Percentiles rank a stretch among this genome's conserved stretches.
phyloP scores from a whole-genome alignment of 2,888 invertebrate species.

The Netelia inedita region DNA sequence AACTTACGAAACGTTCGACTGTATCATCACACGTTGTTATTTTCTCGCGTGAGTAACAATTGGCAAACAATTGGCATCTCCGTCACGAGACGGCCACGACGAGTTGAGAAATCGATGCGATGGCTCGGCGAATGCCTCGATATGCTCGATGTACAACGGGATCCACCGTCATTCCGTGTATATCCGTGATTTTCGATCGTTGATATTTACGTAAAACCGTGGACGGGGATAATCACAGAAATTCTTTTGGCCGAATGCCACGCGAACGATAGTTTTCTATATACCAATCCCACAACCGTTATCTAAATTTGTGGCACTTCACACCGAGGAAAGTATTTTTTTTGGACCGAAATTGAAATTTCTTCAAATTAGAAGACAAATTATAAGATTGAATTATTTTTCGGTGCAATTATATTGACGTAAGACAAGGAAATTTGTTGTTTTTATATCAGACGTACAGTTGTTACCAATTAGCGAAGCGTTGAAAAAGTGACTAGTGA shows the following conservation, averaged over 20 bases:
- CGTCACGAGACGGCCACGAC: not conserved
- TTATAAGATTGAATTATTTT: too few relatives aligned
- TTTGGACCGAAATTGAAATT: not conserved
- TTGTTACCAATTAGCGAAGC: constrained; percentile 27
- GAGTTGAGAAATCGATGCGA: constrained; percentile 25
- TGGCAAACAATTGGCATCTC: not conserved
- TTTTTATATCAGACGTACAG: not conserved
- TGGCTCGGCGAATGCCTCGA: not conserved
- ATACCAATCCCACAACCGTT: not conserved
- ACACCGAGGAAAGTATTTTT: not conserved
- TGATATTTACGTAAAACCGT: constrained; percentile 29
- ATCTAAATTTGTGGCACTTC: not conserved
- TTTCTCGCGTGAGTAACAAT: constrained; percentile 27
- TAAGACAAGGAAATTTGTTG: not conserved
- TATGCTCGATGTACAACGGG: constrained; percentile 24
- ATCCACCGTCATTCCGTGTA: constrained; percentile 13
- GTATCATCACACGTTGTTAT: constrained; percentile 11
- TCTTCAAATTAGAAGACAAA: not conserved
- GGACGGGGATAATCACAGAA: not conserved
- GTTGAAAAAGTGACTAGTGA: constrained; percentile 4
- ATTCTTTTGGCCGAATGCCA: constrained; percentile 1
- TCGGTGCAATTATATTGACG: not conserved
- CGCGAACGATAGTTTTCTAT: not conserved
- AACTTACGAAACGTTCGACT: not conserved
- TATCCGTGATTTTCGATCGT: constrained; percentile 29